Percentiles rank a stretch among this genome's conserved stretches.
phyloP scores from a whole-genome alignment of 2,113 vertebrate species.

The Phrynosoma blainvillii region DNA sequence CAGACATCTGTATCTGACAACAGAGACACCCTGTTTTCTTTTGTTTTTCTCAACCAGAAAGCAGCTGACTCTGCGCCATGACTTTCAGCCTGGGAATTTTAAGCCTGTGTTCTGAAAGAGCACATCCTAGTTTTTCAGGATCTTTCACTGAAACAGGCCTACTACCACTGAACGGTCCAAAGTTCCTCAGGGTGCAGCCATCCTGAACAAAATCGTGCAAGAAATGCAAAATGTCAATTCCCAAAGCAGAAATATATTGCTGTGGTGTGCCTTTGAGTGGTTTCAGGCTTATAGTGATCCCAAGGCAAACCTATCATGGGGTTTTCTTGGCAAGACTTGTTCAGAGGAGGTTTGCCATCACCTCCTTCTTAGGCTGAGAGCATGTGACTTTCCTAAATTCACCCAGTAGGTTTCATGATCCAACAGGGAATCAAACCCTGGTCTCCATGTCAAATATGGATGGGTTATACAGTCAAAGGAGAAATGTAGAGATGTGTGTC shows the following conservation, averaged over 20 bases:
- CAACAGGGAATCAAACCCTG: no score
- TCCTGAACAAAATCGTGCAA: neutral
- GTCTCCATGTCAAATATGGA: no score
- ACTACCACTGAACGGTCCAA: neutral
- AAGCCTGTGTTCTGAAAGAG: neutral
- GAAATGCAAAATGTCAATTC: neutral
- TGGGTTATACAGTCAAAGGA: no score
- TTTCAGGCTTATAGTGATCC: no score
- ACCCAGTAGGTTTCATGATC: no score
- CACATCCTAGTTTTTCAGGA: neutral
- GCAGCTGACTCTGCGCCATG: neutral
- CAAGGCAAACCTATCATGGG: no score
- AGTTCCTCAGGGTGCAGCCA: neutral
- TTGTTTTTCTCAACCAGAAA: neutral
- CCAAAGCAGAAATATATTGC: neutral
- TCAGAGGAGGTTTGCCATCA: no score
- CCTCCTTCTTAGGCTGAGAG: no score
- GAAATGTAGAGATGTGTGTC: no score
- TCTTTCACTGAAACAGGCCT: neutral
- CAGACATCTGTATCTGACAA: neutral
- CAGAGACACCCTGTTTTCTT: accelerated
- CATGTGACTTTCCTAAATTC: no score
- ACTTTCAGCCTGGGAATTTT: neutral
- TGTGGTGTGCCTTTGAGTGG: no score
- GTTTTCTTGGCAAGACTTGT: no score